phyloP scores from a whole-genome alignment of 2,797 vertebrate genomes.

The Mastacembelus armatus region DNA sequence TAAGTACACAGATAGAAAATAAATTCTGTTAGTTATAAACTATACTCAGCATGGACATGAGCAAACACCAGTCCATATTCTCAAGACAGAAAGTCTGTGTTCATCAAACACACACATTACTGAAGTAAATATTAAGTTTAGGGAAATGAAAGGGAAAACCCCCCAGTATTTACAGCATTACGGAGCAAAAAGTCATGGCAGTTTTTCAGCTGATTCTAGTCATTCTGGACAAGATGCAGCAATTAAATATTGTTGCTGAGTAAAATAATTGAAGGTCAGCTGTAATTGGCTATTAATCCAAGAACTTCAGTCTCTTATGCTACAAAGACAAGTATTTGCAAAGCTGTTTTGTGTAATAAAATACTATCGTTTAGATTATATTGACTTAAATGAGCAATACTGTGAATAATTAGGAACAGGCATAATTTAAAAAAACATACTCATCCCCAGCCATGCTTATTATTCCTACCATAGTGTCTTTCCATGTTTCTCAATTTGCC shows the following conservation, averaged over 20 bases:
- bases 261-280: slow-evolving; percentile 18
- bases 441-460: neutral
- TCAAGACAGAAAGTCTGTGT: neutral
- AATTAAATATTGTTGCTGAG: neutral
- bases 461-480: neutral
- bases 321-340: slow-evolving; percentile 1
- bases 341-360: neutral
- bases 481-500: neutral
- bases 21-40: slow-evolving; percentile 17
- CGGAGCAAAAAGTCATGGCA: neutral
- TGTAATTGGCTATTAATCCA: slow-evolving; percentile 18
- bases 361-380: neutral
- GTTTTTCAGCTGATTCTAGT: neutral
- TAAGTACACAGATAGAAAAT: slow-evolving; percentile 20
- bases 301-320: neutral
- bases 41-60: slow-evolving; percentile 9
- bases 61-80: slow-evolving; percentile 5
- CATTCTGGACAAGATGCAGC: neutral
- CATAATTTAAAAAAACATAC: neutral
- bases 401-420: neutral
- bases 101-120: slow-evolving; percentile 2
- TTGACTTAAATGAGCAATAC: slow-evolving; percentile 10
- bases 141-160: slow-evolving; percentile 1
- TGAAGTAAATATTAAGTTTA: slow-evolving; percentile 1
- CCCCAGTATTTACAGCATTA: neutral